Evolutionary conservation across 2,888 invertebrate genomes (phyloP), one percentile per base, ranked within the genome.

Genomic region (Julus scanicus): DNA sequence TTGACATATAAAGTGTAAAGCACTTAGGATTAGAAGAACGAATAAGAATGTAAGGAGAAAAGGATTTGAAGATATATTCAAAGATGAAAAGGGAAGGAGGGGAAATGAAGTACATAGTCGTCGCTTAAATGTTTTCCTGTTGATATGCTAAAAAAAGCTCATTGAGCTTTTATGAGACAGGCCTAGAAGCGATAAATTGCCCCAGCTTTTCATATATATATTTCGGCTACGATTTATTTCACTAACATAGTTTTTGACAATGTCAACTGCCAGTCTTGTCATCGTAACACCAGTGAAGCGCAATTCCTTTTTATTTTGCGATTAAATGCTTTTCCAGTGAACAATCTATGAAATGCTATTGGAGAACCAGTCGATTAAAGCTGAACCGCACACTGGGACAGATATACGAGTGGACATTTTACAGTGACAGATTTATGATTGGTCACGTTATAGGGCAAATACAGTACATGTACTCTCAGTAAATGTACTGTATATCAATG

Each of bases 1-100:
- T 63, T 63, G 63, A 63, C 63, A 63, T 63, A 63, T 63, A 63
- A 63, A 63, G 63, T 63, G 63, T 63, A 63, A 63, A 63, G 63
- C 63, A 63, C 63, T 63, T 63, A 63, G 63, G 63, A 63, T 63
- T 63, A 63, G 63, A 63, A n/a, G 63, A 29, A 29, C 29, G 29
- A 29, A 29, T 29, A 29, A 29, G 29, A 63, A 63, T 63, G 17
- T 63, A 20, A 63, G 20, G 63, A 63, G 63, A 63, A 63, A 63
- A 20, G 63, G 63, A 63, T 63, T 63, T 63, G 63, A 63, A 20
- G 63, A 63, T 20, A 63, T 63, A 63, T 63, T 63, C 63, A 63
- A 63, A 63, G 63, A 63, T 63, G 63, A 63, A 63, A 63, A 20
- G 63, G 20, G 63, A 20, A 20, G 63, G 63, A 63, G 63, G 63